Percentiles rank a stretch among this genome's conserved stretches.
Evolutionary conservation across 2,888 invertebrate species (phyloP).

Genomic region (Agriopis aurantiaria): DNA sequence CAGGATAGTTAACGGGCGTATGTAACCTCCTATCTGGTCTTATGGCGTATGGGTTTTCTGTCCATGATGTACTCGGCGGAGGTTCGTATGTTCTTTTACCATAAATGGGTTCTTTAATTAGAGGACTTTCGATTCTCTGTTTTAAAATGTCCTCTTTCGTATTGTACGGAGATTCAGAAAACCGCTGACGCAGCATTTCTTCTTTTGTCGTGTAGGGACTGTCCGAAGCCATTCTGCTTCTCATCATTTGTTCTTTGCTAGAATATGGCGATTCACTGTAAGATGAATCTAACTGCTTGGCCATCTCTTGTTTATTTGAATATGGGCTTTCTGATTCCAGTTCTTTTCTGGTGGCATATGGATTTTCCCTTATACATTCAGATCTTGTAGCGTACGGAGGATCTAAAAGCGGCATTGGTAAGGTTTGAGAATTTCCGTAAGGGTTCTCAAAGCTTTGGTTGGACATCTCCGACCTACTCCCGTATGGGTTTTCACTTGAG

Average conservation of each 20-base stretch:
- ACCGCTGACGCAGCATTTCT: constrained; percentile 82
- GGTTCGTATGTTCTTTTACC: constrained; percentile 81
- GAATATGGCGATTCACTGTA: constrained; percentile 80
- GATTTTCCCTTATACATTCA: constrained; percentile 60
- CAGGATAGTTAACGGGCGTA: constrained; percentile 74
- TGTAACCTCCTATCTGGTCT: constrained; percentile 77
- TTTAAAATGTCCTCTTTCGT: constrained; percentile 82
- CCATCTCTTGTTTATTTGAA: constrained; percentile 65
- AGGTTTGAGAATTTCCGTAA: constrained; percentile 74
- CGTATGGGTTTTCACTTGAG: constrained; percentile 78
- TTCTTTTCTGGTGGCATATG: constrained; percentile 61
- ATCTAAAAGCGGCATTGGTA: constrained; percentile 76
- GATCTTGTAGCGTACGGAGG: constrained; percentile 61
- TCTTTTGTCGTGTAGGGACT: constrained; percentile 82
- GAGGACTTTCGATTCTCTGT: constrained; percentile 72
- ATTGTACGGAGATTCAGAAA: constrained; percentile 82
- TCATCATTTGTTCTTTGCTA: constrained; percentile 79
- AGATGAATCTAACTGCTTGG: constrained; percentile 69
- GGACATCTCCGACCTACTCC: constrained; percentile 74
- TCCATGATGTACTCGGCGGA: constrained; percentile 76
- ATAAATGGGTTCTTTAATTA: constrained; percentile 72
- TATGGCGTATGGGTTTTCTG: constrained; percentile 74
- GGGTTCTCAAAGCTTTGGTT: constrained; percentile 80
- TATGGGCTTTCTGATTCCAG: constrained; percentile 61
- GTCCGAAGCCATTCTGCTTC: constrained; percentile 73